Base-by-base conservation (phyloP, 2,113 vertebrate species). In the Hydrolagus affinis region DNA sequence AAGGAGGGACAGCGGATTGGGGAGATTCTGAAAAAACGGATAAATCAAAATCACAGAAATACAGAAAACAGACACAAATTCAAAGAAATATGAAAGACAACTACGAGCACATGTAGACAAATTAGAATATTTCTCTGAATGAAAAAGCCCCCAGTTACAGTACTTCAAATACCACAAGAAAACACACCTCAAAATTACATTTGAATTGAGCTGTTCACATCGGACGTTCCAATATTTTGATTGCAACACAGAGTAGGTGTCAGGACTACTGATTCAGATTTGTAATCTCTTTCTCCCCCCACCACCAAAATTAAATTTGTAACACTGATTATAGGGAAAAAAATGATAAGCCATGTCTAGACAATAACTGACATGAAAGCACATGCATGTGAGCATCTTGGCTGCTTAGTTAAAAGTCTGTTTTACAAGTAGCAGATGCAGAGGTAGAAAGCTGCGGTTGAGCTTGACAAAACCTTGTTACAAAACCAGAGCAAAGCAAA, bases 11-110 rank as follows among this genome's bases (percentile, higher is more conserved):
- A 94, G 96, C 90, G 89, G 92, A 90, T 90, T 94, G 91, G 91
- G 89, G 94, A 91, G 95, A 95, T 94, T 98, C 97, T 98, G 97
- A 88, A 95, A 96, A 92, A 96, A 97, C 91, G 94, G 92, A 96
- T 83, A 83, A 83, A 83, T 83, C 78, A 83, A 94, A 94, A 91
- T 91, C 89, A 92, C 89, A 90, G 88, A 87, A 90, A 88, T 85
- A 91, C 91, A 91, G 92, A 91, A 93, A 86, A 93, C 88, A 91
- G 76, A 87, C 7, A 87, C 32, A 88, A 90, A 90, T 70, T 88
- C 87, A 91, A 88, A 91, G 88, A 72, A 88, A 89, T 85, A 89
- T 89, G 88, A 87, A 89, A 80, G 86, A 88, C 85, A 80, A 88
- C 87, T 88, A 87, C 88, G 90, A 86, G 88, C 85, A 87, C 85